phyloP scores from a whole-genome alignment of 2,113 vertebrate genomes.

The Pimephales promelas region DNA sequence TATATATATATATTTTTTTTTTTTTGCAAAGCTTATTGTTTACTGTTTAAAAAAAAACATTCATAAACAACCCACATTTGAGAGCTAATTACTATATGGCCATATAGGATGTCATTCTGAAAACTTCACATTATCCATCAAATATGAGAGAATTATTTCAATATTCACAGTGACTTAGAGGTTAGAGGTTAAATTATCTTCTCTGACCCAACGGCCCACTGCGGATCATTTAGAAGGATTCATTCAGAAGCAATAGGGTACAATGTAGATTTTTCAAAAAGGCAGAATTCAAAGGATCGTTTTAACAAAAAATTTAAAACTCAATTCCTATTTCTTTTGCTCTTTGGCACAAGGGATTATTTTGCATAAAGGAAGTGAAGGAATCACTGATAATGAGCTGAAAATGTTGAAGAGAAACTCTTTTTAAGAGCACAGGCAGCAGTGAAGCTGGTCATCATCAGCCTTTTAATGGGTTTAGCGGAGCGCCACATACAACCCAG shows the following conservation, averaged over 20 bases:
- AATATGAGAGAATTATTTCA: background rate
- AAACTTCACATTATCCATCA: background rate
- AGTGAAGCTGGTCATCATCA: conserved; percentile 38
- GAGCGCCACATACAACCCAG: conserved; percentile 32
- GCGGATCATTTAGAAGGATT: background rate
- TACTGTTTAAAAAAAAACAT: background rate
- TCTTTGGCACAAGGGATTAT: background rate
- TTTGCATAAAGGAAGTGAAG: conserved; percentile 18
- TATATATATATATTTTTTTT: no score
- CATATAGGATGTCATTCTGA: background rate
- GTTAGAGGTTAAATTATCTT: conserved; percentile 6
- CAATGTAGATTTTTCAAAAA: conserved; percentile 17
- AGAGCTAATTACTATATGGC: background rate
- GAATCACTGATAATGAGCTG: conserved; percentile 21
- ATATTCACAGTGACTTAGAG: background rate
- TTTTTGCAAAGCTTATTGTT: background rate
- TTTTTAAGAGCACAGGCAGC: conserved; percentile 36
- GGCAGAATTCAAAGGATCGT: conserved; percentile 17
- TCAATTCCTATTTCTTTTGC: conserved; percentile 8
- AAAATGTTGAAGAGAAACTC: conserved; percentile 1
- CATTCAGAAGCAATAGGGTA: background rate
- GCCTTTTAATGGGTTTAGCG: conserved; percentile 45
- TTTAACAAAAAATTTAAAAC: conserved; percentile 11
- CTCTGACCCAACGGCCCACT: background rate
- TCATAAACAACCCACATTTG: background rate